A percentile compares a stretch with the other conserved stretches of the same genome.
Conservation (phyloP, 2,797 vertebrate genomes). For the Hafferia zeledoni region DNA sequence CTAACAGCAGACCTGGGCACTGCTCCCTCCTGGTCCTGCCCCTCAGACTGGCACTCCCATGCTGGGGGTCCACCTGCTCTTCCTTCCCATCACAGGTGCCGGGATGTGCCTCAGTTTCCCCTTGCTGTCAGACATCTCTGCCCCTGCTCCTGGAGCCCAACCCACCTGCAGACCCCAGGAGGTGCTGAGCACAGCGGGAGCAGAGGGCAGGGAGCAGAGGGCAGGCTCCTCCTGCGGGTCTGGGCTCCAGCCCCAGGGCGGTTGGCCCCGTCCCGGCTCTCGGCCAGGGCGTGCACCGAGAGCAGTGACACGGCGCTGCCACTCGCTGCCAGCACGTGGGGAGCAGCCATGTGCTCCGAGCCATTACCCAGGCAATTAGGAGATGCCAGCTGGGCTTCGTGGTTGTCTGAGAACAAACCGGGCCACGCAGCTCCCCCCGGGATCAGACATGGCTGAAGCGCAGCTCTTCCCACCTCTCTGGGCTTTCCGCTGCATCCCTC, state of each 20-base stretch:
- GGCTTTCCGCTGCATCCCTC: not conserved
- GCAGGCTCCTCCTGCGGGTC: not conserved
- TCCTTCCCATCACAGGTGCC: not conserved
- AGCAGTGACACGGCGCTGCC: not conserved
- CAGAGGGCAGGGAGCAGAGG: too few relatives aligned
- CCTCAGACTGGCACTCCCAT: not conserved
- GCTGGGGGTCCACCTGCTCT: not conserved
- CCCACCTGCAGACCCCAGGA: not conserved
- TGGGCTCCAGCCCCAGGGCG: not conserved
- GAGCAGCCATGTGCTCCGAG: not conserved
- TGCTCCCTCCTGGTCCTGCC: not conserved
- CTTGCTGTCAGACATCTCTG: not conserved
- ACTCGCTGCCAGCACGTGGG: not conserved
- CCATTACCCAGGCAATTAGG: not conserved
- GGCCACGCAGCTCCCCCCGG: not conserved
- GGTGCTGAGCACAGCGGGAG: not conserved
- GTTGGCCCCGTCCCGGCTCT: rapidly evolving
- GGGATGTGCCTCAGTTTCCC: not conserved
- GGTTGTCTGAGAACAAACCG: not conserved
- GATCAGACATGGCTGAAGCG: not conserved
- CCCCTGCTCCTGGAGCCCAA: not conserved
- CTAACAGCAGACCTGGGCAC: not conserved
- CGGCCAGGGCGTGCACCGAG: not conserved
- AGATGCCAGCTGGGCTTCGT: not conserved
- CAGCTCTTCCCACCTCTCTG: not conserved